These are phyloP conservation scores for Pseudomyrmex sp. DNA, from an alignment of 1,140 invertebrate species.

Conservation along the genomic window DNA sequence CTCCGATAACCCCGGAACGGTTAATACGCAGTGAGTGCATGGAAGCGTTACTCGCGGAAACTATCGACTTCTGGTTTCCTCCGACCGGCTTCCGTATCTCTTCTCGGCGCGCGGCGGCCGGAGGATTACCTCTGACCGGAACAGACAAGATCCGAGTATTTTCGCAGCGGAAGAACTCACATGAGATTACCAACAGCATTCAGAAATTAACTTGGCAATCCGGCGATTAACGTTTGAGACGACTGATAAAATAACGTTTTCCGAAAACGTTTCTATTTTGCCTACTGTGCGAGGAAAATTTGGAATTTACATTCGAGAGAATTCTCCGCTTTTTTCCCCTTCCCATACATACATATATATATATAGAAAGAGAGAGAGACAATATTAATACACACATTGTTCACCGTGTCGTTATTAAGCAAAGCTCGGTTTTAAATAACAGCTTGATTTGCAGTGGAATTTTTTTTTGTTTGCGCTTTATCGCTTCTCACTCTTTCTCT, in stretches of 20 bases:
- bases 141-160: conserved; percentile 37
- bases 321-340: too few species aligned
- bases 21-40: conserved; percentile 59
- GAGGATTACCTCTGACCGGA: conserved; percentile 50
- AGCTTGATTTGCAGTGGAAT: too few species aligned
- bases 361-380: too few species aligned
- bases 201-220: conserved; percentile 4
- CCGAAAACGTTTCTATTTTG: background rate
- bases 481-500: background rate
- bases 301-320: too few species aligned
- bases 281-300: background rate
- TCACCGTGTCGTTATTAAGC: too few species aligned
- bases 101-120: background rate
- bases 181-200: conserved; percentile 22
- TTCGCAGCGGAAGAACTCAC: conserved; percentile 11
- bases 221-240: background rate
- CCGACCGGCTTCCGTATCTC: conserved; percentile 54
- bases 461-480: background rate
- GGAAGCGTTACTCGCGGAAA: conserved; percentile 57
- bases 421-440: too few species aligned
- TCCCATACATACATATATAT: too few species aligned
- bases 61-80: conserved; percentile 60
- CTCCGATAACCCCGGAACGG: conserved; percentile 44
- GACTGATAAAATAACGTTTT: background rate
- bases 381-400: too few species aligned